Percentiles rank a stretch among this genome's conserved stretches.
Conservation (phyloP, 2,888 invertebrate genomes). For the Brenthis ino region DNA sequence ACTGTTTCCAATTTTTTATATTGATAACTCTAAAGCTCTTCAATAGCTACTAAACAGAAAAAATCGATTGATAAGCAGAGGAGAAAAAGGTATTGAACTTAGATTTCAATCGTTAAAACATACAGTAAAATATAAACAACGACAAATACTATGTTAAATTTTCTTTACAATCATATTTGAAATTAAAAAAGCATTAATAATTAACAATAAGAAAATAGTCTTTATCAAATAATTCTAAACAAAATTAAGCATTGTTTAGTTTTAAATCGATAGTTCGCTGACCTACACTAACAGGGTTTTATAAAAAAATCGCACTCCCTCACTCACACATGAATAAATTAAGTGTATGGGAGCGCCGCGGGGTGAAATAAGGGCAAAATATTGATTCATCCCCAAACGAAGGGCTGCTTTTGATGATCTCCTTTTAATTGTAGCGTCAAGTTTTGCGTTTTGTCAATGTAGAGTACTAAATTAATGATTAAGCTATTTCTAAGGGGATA, state of each 20-base stretch:
- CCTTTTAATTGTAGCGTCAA: conserved; percentile 34
- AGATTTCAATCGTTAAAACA: too few relatives aligned
- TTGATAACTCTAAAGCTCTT: too few relatives aligned
- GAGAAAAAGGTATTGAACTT: too few relatives aligned
- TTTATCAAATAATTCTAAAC: conserved; percentile 42
- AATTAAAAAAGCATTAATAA: too few relatives aligned
- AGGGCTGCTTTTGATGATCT: conserved; percentile 39
- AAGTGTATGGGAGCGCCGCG: conserved; percentile 47
- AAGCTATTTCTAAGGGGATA: not conserved
- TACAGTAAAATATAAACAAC: too few relatives aligned
- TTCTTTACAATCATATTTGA: too few relatives aligned
- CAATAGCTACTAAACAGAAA: too few relatives aligned
- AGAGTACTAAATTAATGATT: not conserved
- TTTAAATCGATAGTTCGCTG: conserved; percentile 49
- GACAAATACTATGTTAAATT: too few relatives aligned
- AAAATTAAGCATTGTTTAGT: conserved; percentile 50
- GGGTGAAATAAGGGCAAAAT: conserved; percentile 56
- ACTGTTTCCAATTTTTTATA: too few relatives aligned
- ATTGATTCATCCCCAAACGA: conserved; percentile 60
- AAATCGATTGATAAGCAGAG: too few relatives aligned
- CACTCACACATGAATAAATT: conserved; percentile 47
- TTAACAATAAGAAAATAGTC: not conserved
- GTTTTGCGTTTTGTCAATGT: not conserved
- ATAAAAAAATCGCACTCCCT: conserved; percentile 49
- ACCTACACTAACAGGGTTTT: conserved; percentile 54